These are phyloP conservation scores for Galago senegalensis DNA, from an alignment of 2,797 vertebrate species.

Conservation along the genomic window DNA sequence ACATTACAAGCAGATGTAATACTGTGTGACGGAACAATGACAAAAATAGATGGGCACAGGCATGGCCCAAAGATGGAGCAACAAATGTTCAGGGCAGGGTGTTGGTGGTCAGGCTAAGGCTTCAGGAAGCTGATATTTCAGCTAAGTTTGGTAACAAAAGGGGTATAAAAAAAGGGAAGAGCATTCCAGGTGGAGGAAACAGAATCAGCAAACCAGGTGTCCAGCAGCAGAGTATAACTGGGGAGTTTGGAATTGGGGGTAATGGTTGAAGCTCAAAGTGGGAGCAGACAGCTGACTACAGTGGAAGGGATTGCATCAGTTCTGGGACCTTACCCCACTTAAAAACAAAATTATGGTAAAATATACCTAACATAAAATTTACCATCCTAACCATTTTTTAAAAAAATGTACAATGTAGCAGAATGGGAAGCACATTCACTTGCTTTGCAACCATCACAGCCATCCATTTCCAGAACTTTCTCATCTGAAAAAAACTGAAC, in stretches of 20 bases:
- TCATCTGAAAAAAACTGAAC: not conserved
- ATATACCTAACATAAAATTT: not conserved
- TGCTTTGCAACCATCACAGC: too few relatives aligned
- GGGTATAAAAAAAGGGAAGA: too few relatives aligned
- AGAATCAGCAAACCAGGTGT: not conserved
- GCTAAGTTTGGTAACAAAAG: not conserved
- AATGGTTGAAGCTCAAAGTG: not conserved
- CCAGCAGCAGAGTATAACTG: not conserved
- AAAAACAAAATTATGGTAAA: not conserved
- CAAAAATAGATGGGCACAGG: accelerated
- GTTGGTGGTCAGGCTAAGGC: not conserved
- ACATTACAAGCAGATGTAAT: accelerated
- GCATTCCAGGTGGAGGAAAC: not conserved
- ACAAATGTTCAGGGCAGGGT: accelerated
- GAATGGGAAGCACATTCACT: too few relatives aligned
- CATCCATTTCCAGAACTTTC: not conserved
- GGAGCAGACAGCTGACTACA: not conserved
- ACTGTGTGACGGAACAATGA: accelerated
- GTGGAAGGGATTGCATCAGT: too few relatives aligned
- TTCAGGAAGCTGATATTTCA: not conserved
- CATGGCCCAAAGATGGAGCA: too few relatives aligned
- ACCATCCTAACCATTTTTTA: not conserved
- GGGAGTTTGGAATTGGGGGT: not conserved
- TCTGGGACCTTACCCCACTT: not conserved
- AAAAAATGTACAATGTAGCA: not conserved